phyloP scores from a whole-genome alignment of 2,797 vertebrate genomes.

The Anguilla anguilla region DNA sequence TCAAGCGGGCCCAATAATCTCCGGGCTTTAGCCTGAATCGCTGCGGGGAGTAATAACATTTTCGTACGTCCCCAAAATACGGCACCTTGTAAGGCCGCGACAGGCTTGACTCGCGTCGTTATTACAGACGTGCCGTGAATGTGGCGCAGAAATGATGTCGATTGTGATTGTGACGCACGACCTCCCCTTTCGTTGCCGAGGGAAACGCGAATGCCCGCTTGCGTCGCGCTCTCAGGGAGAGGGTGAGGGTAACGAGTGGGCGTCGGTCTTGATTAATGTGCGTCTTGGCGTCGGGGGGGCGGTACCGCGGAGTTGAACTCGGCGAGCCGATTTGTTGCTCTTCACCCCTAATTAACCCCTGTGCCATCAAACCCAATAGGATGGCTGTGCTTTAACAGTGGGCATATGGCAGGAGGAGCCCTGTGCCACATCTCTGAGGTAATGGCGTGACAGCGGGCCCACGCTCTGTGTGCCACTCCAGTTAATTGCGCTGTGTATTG shows the following conservation, averaged over 20 bases:
- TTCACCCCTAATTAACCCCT: slow-evolving; percentile 52
- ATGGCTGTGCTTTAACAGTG: background rate
- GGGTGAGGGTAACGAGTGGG: background rate
- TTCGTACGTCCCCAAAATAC: background rate
- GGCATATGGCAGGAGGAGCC: background rate
- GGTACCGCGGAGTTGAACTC: slow-evolving; percentile 28
- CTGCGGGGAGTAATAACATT: background rate
- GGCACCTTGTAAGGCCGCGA: background rate
- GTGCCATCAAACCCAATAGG: background rate
- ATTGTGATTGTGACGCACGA: background rate
- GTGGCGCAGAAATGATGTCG: background rate
- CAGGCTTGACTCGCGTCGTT: background rate
- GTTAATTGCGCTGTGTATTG: background rate
- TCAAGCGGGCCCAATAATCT: background rate
- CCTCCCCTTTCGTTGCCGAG: background rate
- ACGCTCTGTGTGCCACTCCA: background rate
- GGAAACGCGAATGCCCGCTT: background rate
- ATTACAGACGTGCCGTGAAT: background rate
- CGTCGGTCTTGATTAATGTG: background rate
- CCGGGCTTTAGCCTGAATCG: background rate
- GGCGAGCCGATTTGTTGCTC: slow-evolving; percentile 48
- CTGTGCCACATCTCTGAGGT: background rate
- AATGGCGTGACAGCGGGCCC: background rate
- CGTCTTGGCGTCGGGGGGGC: background rate
- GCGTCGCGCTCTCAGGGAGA: background rate